phyloP scores from a whole-genome alignment of 2,888 invertebrate genomes.

The Ichneumoninae sp. region DNA sequence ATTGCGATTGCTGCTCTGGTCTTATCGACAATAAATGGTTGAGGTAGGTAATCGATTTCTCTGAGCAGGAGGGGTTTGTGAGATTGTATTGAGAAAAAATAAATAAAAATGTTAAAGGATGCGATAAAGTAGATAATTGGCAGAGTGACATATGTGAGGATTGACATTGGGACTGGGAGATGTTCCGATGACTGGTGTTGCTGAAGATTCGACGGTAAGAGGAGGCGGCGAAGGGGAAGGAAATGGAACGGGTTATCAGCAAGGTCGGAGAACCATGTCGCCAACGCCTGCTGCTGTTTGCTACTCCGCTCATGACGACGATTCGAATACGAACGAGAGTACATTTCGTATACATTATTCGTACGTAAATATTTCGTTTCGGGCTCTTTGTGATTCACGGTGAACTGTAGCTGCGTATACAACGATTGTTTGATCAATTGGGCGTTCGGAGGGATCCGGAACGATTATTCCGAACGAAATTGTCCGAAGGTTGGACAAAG shows the following conservation, averaged over 20 bases:
- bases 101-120: background rate
- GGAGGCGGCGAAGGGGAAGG: constrained; percentile 21
- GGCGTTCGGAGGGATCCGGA: background rate
- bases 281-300: constrained; percentile 17
- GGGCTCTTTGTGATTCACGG: background rate
- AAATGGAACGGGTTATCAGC: constrained; percentile 62
- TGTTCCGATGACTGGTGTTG: background rate
- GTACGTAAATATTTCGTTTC: constrained; percentile 18
- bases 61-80: background rate
- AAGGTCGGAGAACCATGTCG: constrained; percentile 60
- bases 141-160: background rate
- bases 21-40: constrained; percentile 40
- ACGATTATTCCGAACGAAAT: constrained; percentile 4
- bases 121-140: background rate
- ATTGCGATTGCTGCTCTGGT: background rate
- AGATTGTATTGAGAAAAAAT: background rate
- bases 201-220: constrained; percentile 5
- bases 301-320: background rate
- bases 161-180: background rate
- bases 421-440: constrained; percentile 24
- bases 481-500: background rate
- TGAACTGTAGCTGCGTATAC: background rate
- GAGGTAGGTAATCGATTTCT: constrained; percentile 53
- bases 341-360: constrained; percentile 10
- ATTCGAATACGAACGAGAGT: background rate